These are phyloP conservation scores for Malaclemys terrapin DNA, from an alignment of 2,113 vertebrate species.

Conservation along the genomic window DNA sequence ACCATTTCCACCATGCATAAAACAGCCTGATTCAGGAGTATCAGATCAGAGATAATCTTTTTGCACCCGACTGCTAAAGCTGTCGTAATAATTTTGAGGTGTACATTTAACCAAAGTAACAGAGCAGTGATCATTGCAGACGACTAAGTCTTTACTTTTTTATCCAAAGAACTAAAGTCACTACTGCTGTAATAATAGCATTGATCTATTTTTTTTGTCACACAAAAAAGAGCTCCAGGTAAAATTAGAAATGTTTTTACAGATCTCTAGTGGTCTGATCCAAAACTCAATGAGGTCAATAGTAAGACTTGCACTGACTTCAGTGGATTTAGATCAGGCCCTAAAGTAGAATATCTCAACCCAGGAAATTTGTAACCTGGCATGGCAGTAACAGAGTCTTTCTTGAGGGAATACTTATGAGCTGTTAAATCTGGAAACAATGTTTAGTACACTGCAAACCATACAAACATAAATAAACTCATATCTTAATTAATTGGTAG, in stretches of 20 bases:
- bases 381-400: not conserved
- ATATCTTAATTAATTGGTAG: not conserved
- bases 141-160: slow-evolving; percentile 31
- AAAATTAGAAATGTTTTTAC: slow-evolving; percentile 11
- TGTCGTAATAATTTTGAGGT: slow-evolving; percentile 34
- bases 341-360: not conserved
- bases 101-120: slow-evolving; percentile 50
- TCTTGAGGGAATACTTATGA: not conserved
- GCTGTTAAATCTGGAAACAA: not conserved
- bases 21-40: slow-evolving; percentile 29
- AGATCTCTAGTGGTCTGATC: not conserved
- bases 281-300: slow-evolving; percentile 8
- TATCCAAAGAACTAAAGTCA: slow-evolving; percentile 33
- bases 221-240: not conserved
- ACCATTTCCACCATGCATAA: slow-evolving; percentile 20
- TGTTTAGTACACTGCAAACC: not conserved
- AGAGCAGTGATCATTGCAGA: slow-evolving; percentile 26
- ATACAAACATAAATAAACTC: slow-evolving; percentile 39
- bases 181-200: slow-evolving; percentile 39
- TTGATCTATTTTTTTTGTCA: not conserved
- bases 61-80: slow-evolving; percentile 42
- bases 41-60: slow-evolving; percentile 70
- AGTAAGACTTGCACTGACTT: slow-evolving; percentile 2
- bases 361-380: not conserved
- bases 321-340: not conserved